Evolutionary conservation across 1,140 invertebrate genomes (phyloP).

Genomic region (Triops longicaudatus): DNA sequence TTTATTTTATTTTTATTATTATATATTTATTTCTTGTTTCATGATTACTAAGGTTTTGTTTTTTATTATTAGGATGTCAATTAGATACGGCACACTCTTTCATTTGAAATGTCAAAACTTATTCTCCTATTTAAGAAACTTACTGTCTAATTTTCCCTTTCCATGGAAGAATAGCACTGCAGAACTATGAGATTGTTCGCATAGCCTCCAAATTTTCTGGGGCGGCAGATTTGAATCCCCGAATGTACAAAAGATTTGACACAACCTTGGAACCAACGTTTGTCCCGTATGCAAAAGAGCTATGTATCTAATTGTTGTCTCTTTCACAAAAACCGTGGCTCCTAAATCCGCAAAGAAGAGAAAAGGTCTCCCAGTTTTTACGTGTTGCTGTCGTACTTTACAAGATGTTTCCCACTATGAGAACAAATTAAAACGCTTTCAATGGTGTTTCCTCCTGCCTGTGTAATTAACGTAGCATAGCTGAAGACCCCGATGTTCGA

Average conservation of each 20-base stretch:
- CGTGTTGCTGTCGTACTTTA: not conserved
- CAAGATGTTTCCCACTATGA: not conserved
- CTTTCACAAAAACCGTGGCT: not conserved
- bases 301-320: not conserved
- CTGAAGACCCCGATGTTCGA: not conserved
- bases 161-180: not conserved
- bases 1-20: too few species aligned
- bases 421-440: not conserved
- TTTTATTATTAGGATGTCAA: too few species aligned
- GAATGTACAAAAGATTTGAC: not conserved
- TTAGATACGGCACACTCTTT: too few species aligned
- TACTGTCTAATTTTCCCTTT: not conserved
- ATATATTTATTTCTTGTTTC: too few species aligned
- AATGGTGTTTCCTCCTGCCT: not conserved
- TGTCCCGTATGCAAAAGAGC: not conserved
- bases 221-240: not conserved
- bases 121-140: too few species aligned
- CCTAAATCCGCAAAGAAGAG: not conserved
- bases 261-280: not conserved
- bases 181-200: not conserved
- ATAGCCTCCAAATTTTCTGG: conserved; percentile 3
- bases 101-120: too few species aligned
- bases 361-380: not conserved
- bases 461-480: not conserved
- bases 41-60: too few species aligned